Base-by-base conservation (phyloP, 2,113 vertebrate genomes). In the Aegithalos caudatus region DNA sequence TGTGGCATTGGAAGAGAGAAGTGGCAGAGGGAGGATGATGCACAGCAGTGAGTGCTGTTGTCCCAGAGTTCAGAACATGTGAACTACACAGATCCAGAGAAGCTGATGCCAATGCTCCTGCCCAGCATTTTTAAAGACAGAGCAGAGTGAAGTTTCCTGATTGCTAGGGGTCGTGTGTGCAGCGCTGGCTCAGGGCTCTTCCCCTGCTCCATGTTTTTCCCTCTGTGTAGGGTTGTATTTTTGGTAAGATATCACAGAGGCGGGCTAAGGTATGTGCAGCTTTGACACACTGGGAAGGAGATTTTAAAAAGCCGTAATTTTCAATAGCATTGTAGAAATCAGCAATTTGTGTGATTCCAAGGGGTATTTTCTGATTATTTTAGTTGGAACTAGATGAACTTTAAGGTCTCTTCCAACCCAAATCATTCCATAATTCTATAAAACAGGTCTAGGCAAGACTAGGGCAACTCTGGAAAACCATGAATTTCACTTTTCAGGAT, bases 21-120 rank as follows among this genome's bases (percentile, higher is more conserved):
- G 50, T 1, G 9, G 47, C 0, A 0, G 35, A 4, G 3, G 61
- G 31, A 62, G 18, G 10, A 14, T 16, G 38, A 38, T 25, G 37
- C n/a, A 44, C 51, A 24, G 38, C 24, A 31, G 21, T 27, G 50
- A 29, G 7, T 12, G n/a, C 10, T 5, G 17, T 11, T 74, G 66
- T 48, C 21, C 53, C 53, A 12, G 0, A 9, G 35, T 51, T 60
- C 74, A 57, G 65, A n/a, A 40, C 28, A 11, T 3, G 5, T 22
- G 16, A 61, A 22, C 37, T 47, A 5, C 42, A 24, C 1, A 0
- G 29, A 57, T 38, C 25, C 37, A 64, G 51, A 40, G 79, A 76
- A 85, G 27, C 50, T 40, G 82, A 35, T 51, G 21, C 27, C 61
- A 60, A 14, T 28, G 35, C 25, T 84, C 23, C 47, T 42, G n/a